Evolutionary conservation across 2,888 invertebrate genomes (phyloP).

Genomic region (Thera obeliscata): DNA sequence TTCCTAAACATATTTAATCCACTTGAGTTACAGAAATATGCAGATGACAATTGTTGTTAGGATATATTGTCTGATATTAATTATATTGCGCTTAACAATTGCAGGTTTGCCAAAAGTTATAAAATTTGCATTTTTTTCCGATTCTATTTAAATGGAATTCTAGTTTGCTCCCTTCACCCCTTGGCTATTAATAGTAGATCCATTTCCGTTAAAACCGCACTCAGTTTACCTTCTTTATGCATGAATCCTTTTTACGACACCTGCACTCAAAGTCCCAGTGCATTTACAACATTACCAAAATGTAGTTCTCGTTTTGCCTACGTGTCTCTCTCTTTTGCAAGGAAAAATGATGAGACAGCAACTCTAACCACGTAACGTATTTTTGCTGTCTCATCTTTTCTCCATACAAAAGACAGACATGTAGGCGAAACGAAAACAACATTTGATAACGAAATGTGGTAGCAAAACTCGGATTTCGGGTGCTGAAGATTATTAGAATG

Average conservation of each 20-base stretch:
- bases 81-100: constrained; percentile 78
- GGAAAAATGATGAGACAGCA: too few relatives aligned
- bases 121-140: constrained; percentile 84
- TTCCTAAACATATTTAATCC: constrained; percentile 8
- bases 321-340: too few relatives aligned
- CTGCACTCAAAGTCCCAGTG: not conserved
- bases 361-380: too few relatives aligned
- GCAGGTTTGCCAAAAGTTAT: constrained; percentile 83
- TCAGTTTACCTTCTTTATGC: constrained; percentile 45
- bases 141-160: constrained; percentile 57
- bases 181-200: constrained; percentile 49
- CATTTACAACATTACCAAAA: too few relatives aligned
- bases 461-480: too few relatives aligned
- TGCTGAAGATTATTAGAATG: constrained; percentile 16
- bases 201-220: constrained; percentile 40
- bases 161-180: constrained; percentile 60
- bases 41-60: constrained; percentile 46
- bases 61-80: constrained; percentile 39
- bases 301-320: too few relatives aligned
- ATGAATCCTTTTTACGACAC: constrained; percentile 22
- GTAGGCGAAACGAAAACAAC: too few relatives aligned
- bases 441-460: too few relatives aligned
- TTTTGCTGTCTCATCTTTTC: too few relatives aligned
- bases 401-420: too few relatives aligned
- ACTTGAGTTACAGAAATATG: constrained; percentile 59